phyloP scores from a whole-genome alignment of 1,140 invertebrate genomes.

The Holotrichia oblita region DNA sequence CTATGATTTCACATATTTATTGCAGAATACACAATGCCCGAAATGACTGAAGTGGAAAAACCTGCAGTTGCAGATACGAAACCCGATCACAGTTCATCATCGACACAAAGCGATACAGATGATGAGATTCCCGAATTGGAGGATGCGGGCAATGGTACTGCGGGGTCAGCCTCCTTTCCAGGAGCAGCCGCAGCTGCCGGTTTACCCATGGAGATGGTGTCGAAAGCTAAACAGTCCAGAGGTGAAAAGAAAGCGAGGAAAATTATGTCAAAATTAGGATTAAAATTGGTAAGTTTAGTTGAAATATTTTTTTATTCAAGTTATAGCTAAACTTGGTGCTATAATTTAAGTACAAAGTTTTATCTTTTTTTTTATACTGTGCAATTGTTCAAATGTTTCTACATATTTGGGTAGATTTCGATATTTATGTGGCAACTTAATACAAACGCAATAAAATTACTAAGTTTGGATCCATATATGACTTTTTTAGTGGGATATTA shows the following conservation, averaged over 20 bases:
- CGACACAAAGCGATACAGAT: conserved; percentile 83
- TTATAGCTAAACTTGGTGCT: no score
- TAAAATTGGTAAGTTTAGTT: conserved; percentile 79
- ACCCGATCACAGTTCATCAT: conserved; percentile 74
- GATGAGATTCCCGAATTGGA: conserved; percentile 90
- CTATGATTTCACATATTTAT: background rate
- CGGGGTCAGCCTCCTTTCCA: conserved; percentile 61
- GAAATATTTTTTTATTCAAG: conserved; percentile 45
- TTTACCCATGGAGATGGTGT: conserved; percentile 85
- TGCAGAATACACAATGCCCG: conserved; percentile 70
- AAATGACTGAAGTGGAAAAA: conserved; percentile 85
- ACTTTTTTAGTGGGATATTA: no score
- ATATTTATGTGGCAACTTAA: no score
- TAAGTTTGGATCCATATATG: no score
- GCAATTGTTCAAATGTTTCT: no score
- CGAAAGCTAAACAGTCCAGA: conserved; percentile 96
- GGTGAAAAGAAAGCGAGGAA: conserved; percentile 99
- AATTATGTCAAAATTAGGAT: conserved; percentile 97
- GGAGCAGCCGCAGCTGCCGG: conserved; percentile 68
- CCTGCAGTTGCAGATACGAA: conserved; percentile 70
- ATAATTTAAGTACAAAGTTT: no score
- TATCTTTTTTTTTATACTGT: no score
- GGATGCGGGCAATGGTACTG: conserved; percentile 67
- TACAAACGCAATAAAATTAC: no score
- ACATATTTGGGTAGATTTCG: no score